These are phyloP conservation scores for Athene noctua DNA, from an alignment of 2,113 vertebrate genomes.

Conservation along the genomic window DNA sequence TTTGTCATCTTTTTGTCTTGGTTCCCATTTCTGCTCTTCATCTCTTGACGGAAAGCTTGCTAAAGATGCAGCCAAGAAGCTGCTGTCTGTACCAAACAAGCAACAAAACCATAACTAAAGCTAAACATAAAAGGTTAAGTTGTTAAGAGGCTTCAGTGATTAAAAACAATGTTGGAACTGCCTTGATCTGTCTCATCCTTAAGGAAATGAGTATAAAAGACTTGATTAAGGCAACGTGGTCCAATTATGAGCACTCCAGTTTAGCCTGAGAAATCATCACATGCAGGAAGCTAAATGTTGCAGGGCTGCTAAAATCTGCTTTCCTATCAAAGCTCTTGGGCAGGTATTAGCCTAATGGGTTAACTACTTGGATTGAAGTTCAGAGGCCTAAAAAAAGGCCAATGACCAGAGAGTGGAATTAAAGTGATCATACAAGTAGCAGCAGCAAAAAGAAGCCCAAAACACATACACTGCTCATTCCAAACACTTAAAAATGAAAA, in stretches of 20 bases:
- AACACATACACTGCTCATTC: background rate
- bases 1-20: constrained; percentile 40
- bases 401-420: background rate
- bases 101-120: background rate
- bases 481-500: background rate
- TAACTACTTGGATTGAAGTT: background rate
- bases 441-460: background rate
- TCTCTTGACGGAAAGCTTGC: constrained; percentile 64
- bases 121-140: too few species aligned
- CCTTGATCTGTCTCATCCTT: background rate
- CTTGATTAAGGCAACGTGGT: background rate
- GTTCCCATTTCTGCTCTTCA: constrained; percentile 30
- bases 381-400: background rate
- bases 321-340: background rate
- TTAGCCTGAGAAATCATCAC: background rate
- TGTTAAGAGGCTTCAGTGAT: background rate
- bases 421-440: background rate
- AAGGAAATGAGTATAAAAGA: background rate
- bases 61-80: constrained; percentile 66
- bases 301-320: background rate
- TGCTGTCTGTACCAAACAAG: constrained; percentile 28
- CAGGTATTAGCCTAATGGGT: background rate
- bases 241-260: background rate
- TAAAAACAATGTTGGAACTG: background rate
- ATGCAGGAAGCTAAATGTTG: background rate